phyloP scores from a whole-genome alignment of 2,113 vertebrate species.

The Takifugu flavidus region DNA sequence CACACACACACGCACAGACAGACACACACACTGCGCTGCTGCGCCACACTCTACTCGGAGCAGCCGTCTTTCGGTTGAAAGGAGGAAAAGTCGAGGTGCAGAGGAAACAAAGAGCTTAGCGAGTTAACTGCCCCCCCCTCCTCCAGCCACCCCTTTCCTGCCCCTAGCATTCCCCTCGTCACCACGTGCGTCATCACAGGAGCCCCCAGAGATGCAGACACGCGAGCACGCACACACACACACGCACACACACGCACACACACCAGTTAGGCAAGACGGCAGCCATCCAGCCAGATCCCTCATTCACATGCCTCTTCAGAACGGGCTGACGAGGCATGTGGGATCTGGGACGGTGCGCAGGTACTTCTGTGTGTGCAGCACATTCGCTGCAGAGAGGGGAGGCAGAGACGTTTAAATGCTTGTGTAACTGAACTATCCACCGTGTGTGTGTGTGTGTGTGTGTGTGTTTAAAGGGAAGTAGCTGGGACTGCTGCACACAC shows the following conservation, averaged over 20 bases:
- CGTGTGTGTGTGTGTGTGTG: conserved; percentile 10
- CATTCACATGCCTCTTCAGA: conserved; percentile 63
- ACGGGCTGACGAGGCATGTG: conserved; percentile 32
- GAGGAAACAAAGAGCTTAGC: conserved; percentile 68
- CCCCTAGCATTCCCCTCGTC: conserved; percentile 65
- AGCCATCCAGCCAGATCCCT: conserved; percentile 55
- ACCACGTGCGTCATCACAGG: conserved; percentile 71
- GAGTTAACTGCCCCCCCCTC: conserved; percentile 41
- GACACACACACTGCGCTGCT: conserved; percentile 6
- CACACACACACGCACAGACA: neutral
- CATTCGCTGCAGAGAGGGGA: conserved; percentile 17
- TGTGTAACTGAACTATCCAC: conserved; percentile 11
- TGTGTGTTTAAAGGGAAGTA: neutral
- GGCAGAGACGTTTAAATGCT: neutral
- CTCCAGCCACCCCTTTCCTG: conserved; percentile 33
- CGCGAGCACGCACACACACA: conserved; percentile 1
- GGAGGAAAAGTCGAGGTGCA: conserved; percentile 44
- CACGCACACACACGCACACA: conserved; percentile 28
- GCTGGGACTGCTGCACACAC: neutral
- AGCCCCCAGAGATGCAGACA: conserved; percentile 66
- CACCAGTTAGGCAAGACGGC: conserved; percentile 39
- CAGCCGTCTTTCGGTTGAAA: conserved; percentile 19
- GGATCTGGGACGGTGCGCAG: conserved; percentile 35
- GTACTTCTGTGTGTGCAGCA: conserved; percentile 37
- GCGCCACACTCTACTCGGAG: conserved; percentile 31